Base-by-base conservation (phyloP, 2,113 vertebrate species). In the Corythoichthys intestinalis region DNA sequence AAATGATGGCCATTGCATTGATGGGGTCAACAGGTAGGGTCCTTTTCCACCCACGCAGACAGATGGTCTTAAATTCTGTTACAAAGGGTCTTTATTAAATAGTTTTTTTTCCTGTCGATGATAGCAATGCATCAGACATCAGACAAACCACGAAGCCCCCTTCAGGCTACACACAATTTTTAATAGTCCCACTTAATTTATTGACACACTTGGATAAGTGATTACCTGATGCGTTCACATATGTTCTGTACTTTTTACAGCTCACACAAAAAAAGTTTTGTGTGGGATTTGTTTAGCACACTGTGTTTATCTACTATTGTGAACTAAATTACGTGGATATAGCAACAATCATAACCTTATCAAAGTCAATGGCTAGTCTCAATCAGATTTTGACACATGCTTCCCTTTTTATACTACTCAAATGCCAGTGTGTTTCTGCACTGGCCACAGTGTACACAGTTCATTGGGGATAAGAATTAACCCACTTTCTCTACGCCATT, bases 21-120 rank as follows among this genome's bases (percentile, higher is more conserved):
- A 99, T 77, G 79, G 92, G 63, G 62, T 96, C 66, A 93, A 95
- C 88, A 89, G 96, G 96, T 98, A 82, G 66, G 85, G 44, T 62
- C n/a, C 41, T 8, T 9, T 17, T 54, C 9, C n/a, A 20, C 4
- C 9, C 6, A 20, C 17, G 52, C 52, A 28, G 9, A 20, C n/a
- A 28, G 48, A 50, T 50, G 48, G 12, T 50, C 14, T 50, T 50
- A 50, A 15, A 15, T 14, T 50, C 14, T 50, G 4, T 15, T 50
- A 15, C 13, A 50, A 14, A 48, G 12, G 10, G 47, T 48, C 11
- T 52, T n/a, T 2, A 20, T 52, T n/a, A n/a, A 52, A 6, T 20
- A 52, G 7, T 49, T 48, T 12, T 13, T 14, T 48, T 48, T 48
- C 4, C 47, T 12, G 10, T 48, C 4, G 10, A 48, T 12, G 3